phyloP scores from a whole-genome alignment of 2,888 invertebrate genomes.

The Gasteruption jaculator region DNA sequence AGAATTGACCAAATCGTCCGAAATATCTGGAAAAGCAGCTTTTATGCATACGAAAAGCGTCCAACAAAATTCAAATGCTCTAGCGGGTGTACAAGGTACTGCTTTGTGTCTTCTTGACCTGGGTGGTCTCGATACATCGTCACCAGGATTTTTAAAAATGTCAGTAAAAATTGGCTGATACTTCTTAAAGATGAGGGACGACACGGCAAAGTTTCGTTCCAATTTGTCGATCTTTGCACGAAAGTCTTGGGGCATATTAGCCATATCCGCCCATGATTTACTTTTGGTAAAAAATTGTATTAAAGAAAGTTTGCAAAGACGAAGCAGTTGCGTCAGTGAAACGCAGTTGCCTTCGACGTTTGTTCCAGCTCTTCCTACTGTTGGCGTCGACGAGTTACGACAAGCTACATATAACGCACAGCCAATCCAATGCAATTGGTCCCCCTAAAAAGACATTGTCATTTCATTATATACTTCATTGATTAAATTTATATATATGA shows the following conservation, averaged over 20 bases:
- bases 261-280: slow-evolving; percentile 94
- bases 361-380: slow-evolving; percentile 67
- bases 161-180: slow-evolving; percentile 84
- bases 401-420: slow-evolving; percentile 92
- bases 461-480: slow-evolving; percentile 6
- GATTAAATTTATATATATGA: too few relatives aligned
- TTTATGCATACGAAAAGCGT: slow-evolving; percentile 86
- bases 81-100: slow-evolving; percentile 73
- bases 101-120: slow-evolving; percentile 65
- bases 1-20: slow-evolving; percentile 91
- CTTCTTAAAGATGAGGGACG: slow-evolving; percentile 89
- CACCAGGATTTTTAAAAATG: slow-evolving; percentile 73
- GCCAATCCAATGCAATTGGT: slow-evolving; percentile 87
- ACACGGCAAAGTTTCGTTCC: slow-evolving; percentile 88
- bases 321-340: slow-evolving; percentile 82
- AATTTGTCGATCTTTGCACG: slow-evolving; percentile 76
- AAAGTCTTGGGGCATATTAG: slow-evolving; percentile 78
- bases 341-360: slow-evolving; percentile 87
- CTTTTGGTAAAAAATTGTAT: slow-evolving; percentile 93
- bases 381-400: slow-evolving; percentile 73
- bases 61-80: slow-evolving; percentile 92
- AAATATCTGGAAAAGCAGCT: slow-evolving; percentile 79
- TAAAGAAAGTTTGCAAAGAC: slow-evolving; percentile 86
- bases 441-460: slow-evolving; percentile 61
- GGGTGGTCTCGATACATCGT: slow-evolving; percentile 56